phyloP scores from a whole-genome alignment of 2,113 vertebrate species.

The Hypomesus transpacificus region DNA sequence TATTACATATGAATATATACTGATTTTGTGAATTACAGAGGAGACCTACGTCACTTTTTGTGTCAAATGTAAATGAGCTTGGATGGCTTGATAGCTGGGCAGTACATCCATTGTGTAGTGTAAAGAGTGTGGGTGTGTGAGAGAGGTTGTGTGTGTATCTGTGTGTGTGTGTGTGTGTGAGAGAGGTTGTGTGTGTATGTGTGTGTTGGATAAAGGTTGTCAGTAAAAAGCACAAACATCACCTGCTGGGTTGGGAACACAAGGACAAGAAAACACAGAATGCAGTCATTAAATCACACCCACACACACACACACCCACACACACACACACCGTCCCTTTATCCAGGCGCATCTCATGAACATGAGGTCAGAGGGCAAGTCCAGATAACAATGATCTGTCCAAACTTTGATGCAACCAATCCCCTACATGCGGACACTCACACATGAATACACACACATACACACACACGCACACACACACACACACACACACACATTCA shows the following conservation, averaged over 20 bases:
- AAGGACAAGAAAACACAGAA: not conserved
- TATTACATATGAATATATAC: not conserved
- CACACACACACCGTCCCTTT: conserved; percentile 22
- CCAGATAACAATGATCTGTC: conserved; percentile 77
- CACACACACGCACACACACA: conserved; percentile 6
- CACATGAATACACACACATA: conserved; percentile 12
- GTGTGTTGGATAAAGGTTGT: not conserved
- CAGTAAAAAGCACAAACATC: not conserved
- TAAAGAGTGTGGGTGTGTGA: too few species aligned
- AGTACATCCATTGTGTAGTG: too few species aligned
- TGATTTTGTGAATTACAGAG: not conserved
- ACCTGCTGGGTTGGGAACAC: not conserved
- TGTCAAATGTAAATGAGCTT: not conserved
- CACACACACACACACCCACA: conserved; percentile 39
- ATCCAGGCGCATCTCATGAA: conserved; percentile 56
- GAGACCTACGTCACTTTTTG: not conserved
- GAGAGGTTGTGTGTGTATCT: too few species aligned
- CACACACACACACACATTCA: conserved; percentile 28
- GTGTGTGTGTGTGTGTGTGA: not conserved
- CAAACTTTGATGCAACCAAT: conserved; percentile 78
- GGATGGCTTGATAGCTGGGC: too few species aligned
- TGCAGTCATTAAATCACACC: not conserved
- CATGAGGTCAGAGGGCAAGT: conserved; percentile 72
- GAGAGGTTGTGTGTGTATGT: not conserved
- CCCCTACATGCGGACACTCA: conserved; percentile 16